Evolutionary conservation across 37 sponge, comb jelly and placozoan species (phyloP), one percentile per base, ranked within the genome.

Genomic region (Diacarnus erythraeanus): DNA sequence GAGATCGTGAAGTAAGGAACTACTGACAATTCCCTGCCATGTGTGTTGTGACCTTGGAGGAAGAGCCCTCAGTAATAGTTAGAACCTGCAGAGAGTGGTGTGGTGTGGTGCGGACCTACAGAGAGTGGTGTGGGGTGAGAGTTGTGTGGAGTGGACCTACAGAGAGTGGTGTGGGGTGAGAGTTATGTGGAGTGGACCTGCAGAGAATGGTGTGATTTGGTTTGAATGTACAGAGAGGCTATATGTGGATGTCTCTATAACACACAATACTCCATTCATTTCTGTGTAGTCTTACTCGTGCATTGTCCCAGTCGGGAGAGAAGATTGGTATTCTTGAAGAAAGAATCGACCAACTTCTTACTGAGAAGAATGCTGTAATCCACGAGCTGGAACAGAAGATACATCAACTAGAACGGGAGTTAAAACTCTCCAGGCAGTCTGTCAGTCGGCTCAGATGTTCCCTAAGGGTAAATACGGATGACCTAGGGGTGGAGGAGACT

Each of bases 321-420:
- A 84, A 80, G 81, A 59, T 79, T 18, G 18, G 38, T 20, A 44
- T 15, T 15, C 72, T 89, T 15, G 85, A 89, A 38, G 70, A 59
- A 15, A 78, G 67, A 27, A 33, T 89, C 1, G 77, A 80, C 34
- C 67, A 76, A 57, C n/a, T 84, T 3, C 57, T 76, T 41, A 41
- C 37, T 18, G 81, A 80, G 57, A 89, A 80, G 84, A 84, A 76
- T 42, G 44, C 47, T 22, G 47, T 64, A 0, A 59, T 89, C 39
- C 57, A 57, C 36, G 77, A 84, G 29, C 67, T 87, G 34, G 80
- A 79, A 59, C 37, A 38, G 60, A 57, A 26, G 39, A 30, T 83
- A 2, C 31, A 17, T 18, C 2, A 25, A 30, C n/a, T 59, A 17
- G 59, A 80, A 33, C 9, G 37, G 38, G 72, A 80, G 31, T 61